Base-by-base conservation (phyloP, 1,140 invertebrate species). In the Magallana angulata region DNA sequence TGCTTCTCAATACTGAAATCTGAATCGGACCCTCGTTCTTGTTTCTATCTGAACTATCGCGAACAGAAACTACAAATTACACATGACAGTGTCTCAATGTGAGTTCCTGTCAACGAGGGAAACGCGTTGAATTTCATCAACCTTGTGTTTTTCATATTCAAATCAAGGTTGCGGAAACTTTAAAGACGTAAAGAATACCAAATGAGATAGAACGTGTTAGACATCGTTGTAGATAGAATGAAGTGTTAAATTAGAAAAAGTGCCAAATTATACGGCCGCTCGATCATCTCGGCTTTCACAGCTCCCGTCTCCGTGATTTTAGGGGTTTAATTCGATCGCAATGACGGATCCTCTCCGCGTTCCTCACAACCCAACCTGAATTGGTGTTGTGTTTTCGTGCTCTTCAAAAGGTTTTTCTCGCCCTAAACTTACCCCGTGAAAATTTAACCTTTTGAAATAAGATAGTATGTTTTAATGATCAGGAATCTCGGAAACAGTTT, bases 271-370 rank as follows among this genome's bases (percentile, higher is more conserved):
- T 76, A 76, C 68, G 68, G 68, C 36, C 14, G 68, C 36, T 76
- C 68, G 68, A 76, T 76, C 68, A 76, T 76, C 68, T 76, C 68
- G 68, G 68, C 14, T 76, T 76, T 76, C 68, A 76, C 68, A 76
- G 24, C 18, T 76, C 24, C 68, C 24, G 68, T 76, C 24, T 30
- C 24, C 68, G 18, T 24, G 18, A 24, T 30, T 76, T 76, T 30
- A 48, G 24, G 68, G 24, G 68, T 76, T 76, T 76, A 76, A 76
- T 76, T 76, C 68, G 68, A 76, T 76, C 68, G 68, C 24, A 5
- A 24, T 76, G 68, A 76, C 68, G 12, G 64, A 18, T 18, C 24
- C 24, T 30, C 68, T 76, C 36, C 18, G 36, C 68, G 24, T 30
- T 76, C 68, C 36, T 36, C 11, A 9, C 68, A 30, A 76, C 36